A percentile compares a stretch with the other conserved stretches of the same genome.
phyloP scores from a whole-genome alignment of 2,888 invertebrate species.

The Lomographa bimaculata region DNA sequence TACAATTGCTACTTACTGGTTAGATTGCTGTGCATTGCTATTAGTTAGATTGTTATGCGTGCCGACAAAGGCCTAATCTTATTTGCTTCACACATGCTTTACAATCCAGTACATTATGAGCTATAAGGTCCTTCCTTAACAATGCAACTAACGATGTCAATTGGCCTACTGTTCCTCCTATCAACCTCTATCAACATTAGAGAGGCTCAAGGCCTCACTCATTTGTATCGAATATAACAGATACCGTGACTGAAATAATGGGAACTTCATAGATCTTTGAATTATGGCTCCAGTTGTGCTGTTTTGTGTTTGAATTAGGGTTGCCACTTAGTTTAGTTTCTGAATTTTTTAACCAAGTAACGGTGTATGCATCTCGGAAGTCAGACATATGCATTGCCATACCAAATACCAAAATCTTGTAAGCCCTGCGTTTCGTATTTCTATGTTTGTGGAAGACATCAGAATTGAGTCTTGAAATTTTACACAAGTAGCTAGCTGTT shows the following conservation, averaged over 20 bases:
- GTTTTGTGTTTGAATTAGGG: slow-evolving; percentile 11
- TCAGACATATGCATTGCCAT: too few species aligned
- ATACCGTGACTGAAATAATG: slow-evolving; percentile 29
- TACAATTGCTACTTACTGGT: too few species aligned
- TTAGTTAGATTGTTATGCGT: too few species aligned
- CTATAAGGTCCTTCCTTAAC: slow-evolving; percentile 7
- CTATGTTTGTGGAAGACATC: too few species aligned
- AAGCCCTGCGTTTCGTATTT: too few species aligned
- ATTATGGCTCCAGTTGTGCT: slow-evolving; percentile 14
- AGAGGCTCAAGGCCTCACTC: slow-evolving; percentile 29
- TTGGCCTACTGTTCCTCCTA: slow-evolving; percentile 16
- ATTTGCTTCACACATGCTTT: background rate
- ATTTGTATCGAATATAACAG: slow-evolving; percentile 23
- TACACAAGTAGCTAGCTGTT: too few species aligned
- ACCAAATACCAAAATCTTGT: too few species aligned
- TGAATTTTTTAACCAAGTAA: too few species aligned
- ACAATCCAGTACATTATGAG: slow-evolving; percentile 1
- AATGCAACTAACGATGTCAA: slow-evolving; percentile 21
- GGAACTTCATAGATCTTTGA: slow-evolving; percentile 15
- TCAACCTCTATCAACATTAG: slow-evolving; percentile 30
- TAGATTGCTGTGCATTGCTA: too few species aligned
- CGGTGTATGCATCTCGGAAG: too few species aligned
- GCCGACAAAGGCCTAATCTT: background rate
- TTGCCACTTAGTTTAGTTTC: too few species aligned
- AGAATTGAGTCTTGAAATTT: too few species aligned